A percentile compares a stretch with the other conserved stretches of the same genome.
Evolutionary conservation across 1,140 invertebrate species (phyloP).

Genomic region (Drosophila bifasciata): DNA sequence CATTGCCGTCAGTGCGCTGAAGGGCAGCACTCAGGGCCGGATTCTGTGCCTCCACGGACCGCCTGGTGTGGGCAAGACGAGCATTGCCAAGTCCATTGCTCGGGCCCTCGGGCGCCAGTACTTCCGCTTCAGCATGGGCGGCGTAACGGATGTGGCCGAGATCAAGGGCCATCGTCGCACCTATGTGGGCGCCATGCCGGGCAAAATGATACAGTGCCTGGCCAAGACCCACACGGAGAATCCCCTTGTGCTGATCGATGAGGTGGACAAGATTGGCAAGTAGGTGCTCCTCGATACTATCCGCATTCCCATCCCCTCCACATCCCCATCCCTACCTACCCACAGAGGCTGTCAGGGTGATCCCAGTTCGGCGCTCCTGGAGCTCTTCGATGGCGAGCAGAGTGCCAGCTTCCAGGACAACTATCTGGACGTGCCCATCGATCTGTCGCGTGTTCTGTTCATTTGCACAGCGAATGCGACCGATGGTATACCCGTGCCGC

Average conservation of each 20-base stretch:
- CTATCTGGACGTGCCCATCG: constrained; percentile 97
- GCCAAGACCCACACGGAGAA: constrained; percentile 99
- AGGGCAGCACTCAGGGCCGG: constrained; percentile 97
- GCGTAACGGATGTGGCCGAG: constrained; percentile 99
- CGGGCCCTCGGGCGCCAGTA: constrained; percentile 96
- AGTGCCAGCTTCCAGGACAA: constrained; percentile 96
- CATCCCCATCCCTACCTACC: too few relatives aligned
- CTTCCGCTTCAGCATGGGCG: constrained; percentile 91
- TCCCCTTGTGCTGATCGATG: constrained; percentile 98
- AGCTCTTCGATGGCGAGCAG: constrained; percentile 98
- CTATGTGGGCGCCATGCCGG: constrained; percentile 99
- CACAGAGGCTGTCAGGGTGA: constrained; percentile 87
- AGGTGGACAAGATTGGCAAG: constrained; percentile 96
- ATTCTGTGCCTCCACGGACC: constrained; percentile 99
- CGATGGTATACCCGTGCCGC: constrained; percentile 97
- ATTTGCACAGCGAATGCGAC: constrained; percentile 97
- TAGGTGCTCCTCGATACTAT: too few relatives aligned
- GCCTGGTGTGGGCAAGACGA: constrained; percentile 98
- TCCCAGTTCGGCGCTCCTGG: constrained; percentile 96
- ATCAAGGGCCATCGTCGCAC: constrained; percentile 98
- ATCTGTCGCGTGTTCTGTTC: constrained; percentile 97
- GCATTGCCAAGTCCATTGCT: constrained; percentile 94
- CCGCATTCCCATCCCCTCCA: too few relatives aligned
- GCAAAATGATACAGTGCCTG: constrained; percentile 98
- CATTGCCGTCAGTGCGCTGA: constrained; percentile 97